A percentile compares a stretch with the other conserved stretches of the same genome.
Conservation (phyloP, 1,140 invertebrate species). For the Aphidius gifuensis region DNA sequence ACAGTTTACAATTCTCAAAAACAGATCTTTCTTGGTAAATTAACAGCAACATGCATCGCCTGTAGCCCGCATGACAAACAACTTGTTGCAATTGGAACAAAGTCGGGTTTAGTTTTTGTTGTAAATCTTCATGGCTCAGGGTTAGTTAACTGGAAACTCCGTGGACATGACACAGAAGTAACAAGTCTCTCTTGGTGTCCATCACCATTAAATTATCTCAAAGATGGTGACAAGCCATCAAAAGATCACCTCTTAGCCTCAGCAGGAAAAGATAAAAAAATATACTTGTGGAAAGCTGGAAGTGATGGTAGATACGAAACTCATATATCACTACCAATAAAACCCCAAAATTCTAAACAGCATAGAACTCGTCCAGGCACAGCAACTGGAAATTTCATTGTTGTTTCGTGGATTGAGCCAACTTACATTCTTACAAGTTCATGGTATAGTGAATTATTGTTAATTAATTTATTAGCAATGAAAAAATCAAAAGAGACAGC, state of each 20-base stretch:
- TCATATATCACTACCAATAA: constrained; percentile 38
- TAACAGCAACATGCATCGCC: constrained; percentile 57
- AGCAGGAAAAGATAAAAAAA: constrained; percentile 52
- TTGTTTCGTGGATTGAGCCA: constrained; percentile 59
- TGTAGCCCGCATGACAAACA: constrained; percentile 63
- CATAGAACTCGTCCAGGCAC: constrained; percentile 37
- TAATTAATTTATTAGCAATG: constrained; percentile 46
- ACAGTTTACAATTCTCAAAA: constrained; percentile 55
- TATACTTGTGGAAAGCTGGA: constrained; percentile 60
- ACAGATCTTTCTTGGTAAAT: constrained; percentile 50
- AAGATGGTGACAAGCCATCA: constrained; percentile 11
- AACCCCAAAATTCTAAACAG: constrained; percentile 28
- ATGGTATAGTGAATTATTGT: constrained; percentile 55
- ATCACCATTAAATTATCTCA: constrained; percentile 54
- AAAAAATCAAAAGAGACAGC: constrained; percentile 28
- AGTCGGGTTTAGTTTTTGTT: constrained; percentile 63
- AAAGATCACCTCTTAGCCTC: constrained; percentile 58
- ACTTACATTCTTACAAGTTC: constrained; percentile 53
- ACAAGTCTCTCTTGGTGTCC: constrained; percentile 74
- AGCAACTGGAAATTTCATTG: constrained; percentile 48
- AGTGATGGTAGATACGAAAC: constrained; percentile 56
- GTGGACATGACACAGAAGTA: constrained; percentile 71
- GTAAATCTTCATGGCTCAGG: constrained; percentile 60
- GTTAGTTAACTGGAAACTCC: constrained; percentile 62
- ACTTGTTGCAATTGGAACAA: constrained; percentile 65